Percentiles rank a stretch among this genome's conserved stretches.
These are phyloP conservation scores for Coendou prehensilis DNA, from an alignment of 2,797 vertebrate species.

Conservation along the genomic window DNA sequence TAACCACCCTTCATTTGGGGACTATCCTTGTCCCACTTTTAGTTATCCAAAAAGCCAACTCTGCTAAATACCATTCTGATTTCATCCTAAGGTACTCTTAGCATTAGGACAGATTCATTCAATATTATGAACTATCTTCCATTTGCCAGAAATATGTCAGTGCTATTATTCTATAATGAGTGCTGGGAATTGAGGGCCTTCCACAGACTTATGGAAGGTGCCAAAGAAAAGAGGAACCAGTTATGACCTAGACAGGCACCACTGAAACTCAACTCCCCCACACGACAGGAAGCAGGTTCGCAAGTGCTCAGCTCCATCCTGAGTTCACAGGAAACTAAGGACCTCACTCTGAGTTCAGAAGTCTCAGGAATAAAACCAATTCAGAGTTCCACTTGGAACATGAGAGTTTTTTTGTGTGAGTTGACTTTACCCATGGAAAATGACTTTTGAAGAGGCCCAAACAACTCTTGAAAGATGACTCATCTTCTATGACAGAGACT, in stretches of 20 bases:
- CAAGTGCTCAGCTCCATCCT: accelerated
- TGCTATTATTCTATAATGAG: background rate
- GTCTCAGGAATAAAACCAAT: background rate
- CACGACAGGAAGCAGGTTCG: background rate
- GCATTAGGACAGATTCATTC: background rate
- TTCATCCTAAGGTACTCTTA: background rate
- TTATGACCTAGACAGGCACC: background rate
- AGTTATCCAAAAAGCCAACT: background rate
- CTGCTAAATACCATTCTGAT: background rate
- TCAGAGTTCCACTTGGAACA: background rate
- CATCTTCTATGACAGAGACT: background rate
- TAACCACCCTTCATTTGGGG: background rate
- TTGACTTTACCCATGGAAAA: background rate
- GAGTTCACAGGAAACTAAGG: background rate
- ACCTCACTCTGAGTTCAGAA: background rate
- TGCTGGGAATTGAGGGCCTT: background rate
- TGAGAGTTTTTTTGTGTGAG: background rate
- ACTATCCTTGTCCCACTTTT: background rate
- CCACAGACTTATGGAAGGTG: background rate
- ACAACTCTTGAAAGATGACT: background rate
- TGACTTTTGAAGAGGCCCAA: slow-evolving; percentile 5
- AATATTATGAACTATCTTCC: background rate
- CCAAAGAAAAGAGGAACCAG: background rate
- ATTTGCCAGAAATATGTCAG: background rate
- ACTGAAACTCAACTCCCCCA: background rate